phyloP scores from a whole-genome alignment of 2,113 vertebrate genomes.

The Nothobranchius kuhntae region DNA sequence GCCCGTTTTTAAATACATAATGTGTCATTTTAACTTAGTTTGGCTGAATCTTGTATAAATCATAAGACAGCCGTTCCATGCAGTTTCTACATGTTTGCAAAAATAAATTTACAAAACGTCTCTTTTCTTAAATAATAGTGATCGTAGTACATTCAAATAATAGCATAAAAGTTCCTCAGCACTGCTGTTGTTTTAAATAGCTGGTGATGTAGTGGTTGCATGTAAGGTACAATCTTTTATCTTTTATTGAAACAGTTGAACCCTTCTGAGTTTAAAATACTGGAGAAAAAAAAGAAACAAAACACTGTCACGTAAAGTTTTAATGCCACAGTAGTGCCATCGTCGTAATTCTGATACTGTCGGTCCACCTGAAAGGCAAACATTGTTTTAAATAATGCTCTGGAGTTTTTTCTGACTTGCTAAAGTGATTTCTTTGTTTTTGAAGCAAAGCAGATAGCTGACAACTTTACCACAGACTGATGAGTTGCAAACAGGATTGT shows the following conservation, averaged over 20 bases:
- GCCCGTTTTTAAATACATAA: slow-evolving; percentile 80
- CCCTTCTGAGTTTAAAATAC: slow-evolving; percentile 39
- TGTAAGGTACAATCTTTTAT: slow-evolving; percentile 30
- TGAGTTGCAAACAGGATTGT: slow-evolving; percentile 30
- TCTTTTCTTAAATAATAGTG: slow-evolving; percentile 81
- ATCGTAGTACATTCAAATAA: slow-evolving; percentile 79
- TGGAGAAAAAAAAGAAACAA: slow-evolving; percentile 49
- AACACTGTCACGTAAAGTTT: slow-evolving; percentile 37
- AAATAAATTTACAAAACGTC: slow-evolving; percentile 72
- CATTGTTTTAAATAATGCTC: slow-evolving; percentile 7
- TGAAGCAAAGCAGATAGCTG: slow-evolving; percentile 11
- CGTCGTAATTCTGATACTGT: slow-evolving; percentile 39
- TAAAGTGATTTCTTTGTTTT: background rate
- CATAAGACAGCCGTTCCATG: slow-evolving; percentile 65
- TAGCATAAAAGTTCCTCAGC: slow-evolving; percentile 72
- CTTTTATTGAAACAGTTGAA: slow-evolving; percentile 33
- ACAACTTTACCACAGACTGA: slow-evolving; percentile 15
- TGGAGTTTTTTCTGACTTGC: slow-evolving; percentile 4
- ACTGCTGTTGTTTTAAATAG: slow-evolving; percentile 76
- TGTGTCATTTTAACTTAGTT: slow-evolving; percentile 79
- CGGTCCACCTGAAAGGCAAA: slow-evolving; percentile 32
- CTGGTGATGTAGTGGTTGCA: slow-evolving; percentile 55
- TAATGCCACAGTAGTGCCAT: slow-evolving; percentile 46
- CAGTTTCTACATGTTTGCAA: slow-evolving; percentile 67
- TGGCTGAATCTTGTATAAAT: slow-evolving; percentile 64